phyloP scores from a whole-genome alignment of 2,113 vertebrate genomes.

The Merops nubicus region DNA sequence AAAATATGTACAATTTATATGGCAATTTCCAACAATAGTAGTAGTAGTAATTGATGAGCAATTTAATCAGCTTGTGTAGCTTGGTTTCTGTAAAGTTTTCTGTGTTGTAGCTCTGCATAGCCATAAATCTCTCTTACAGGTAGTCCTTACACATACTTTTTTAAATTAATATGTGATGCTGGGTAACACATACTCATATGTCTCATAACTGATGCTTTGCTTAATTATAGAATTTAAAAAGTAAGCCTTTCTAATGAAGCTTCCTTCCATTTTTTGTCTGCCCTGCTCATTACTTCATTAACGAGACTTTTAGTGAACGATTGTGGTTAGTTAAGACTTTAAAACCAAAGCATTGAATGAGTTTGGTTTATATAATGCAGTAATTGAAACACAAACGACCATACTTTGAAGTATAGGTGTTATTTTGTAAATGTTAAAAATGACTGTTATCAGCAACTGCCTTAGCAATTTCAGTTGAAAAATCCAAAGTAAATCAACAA shows the following conservation, averaged over 20 bases:
- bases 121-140: background rate
- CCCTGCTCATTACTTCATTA: background rate
- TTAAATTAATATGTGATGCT: background rate
- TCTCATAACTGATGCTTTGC: background rate
- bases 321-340: background rate
- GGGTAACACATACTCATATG: background rate
- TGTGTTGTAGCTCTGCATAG: background rate
- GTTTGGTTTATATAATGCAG: background rate
- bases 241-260: background rate
- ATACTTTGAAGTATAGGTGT: background rate
- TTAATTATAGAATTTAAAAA: background rate
- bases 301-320: background rate
- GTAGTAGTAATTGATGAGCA: background rate
- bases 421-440: background rate
- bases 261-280: background rate
- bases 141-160: background rate
- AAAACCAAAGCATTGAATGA: background rate
- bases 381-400: background rate
- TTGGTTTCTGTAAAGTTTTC: background rate
- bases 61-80: background rate
- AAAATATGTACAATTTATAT: background rate
- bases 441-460: background rate
- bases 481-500: background rate
- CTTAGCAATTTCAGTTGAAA: background rate
- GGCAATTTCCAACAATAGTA: accelerated